Evolutionary conservation across 2,113 vertebrate genomes (phyloP).

Genomic region (Odocoileus hemionus): DNA sequence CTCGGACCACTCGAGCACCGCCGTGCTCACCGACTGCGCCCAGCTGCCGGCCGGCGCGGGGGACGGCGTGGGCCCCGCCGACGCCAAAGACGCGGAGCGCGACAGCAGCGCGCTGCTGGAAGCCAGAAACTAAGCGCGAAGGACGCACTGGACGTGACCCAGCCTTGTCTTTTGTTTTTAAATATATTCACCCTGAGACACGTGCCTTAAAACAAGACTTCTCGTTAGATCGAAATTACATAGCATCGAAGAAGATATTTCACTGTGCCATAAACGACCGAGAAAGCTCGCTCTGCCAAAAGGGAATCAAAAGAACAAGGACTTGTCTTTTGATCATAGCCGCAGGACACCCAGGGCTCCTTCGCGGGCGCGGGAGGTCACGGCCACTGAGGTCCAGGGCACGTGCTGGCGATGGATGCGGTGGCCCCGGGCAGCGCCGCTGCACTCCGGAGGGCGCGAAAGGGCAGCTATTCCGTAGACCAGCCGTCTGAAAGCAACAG

Average conservation of each 20-base stretch:
- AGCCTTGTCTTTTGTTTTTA: constrained; percentile 43
- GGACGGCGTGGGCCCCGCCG: constrained; percentile 83
- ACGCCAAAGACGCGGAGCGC: constrained; percentile 87
- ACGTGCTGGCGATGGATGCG: not conserved
- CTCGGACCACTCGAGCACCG: constrained; percentile 85
- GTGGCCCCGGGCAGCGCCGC: not conserved
- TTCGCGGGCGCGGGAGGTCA: constrained; percentile 53
- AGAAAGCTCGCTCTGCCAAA: constrained; percentile 81
- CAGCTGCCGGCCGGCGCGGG: constrained; percentile 82
- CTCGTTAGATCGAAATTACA: constrained; percentile 80
- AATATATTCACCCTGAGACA: constrained; percentile 82
- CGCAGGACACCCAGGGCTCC: constrained; percentile 55
- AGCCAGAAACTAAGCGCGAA: constrained; percentile 81
- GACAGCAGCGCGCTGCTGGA: constrained; percentile 83
- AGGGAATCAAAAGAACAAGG: constrained; percentile 70
- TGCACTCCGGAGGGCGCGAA: not conserved
- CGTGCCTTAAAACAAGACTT: constrained; percentile 87
- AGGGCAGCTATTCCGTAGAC: constrained; percentile 71
- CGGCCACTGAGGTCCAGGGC: constrained; percentile 29
- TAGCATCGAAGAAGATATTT: constrained; percentile 80
- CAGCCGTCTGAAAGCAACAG: constrained; percentile 49
- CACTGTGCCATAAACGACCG: constrained; percentile 87
- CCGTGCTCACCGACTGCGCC: constrained; percentile 84
- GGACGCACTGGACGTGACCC: constrained; percentile 62
- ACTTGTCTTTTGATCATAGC: constrained; percentile 63